phyloP scores from a whole-genome alignment of 2,797 vertebrate genomes.

The Anas bernieri region DNA sequence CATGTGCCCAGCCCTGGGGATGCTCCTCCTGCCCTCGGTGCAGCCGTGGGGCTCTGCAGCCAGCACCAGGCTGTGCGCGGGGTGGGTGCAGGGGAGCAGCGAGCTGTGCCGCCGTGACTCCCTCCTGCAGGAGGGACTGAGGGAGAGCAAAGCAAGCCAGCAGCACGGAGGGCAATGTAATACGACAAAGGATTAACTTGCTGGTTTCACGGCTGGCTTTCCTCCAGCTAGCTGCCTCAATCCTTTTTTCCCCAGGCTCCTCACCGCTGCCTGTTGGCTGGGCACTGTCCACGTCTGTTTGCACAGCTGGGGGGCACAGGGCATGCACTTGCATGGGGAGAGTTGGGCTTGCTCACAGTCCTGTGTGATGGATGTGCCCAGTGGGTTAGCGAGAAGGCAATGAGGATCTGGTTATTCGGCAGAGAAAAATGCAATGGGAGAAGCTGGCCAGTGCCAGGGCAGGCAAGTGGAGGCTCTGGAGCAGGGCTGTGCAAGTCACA shows the following conservation, averaged over 20 bases:
- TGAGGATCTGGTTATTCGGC: fast-evolving
- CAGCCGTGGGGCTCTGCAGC: no score
- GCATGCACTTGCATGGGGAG: fast-evolving
- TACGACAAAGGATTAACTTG: background rate
- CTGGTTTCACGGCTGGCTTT: background rate
- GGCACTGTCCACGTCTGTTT: background rate
- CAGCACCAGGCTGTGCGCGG: no score
- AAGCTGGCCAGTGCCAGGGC: background rate
- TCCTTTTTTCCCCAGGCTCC: fast-evolving
- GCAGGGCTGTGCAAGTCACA: fast-evolving
- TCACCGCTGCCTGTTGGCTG: background rate
- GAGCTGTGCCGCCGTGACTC: no score
- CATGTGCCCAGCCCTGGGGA: fast-evolving
- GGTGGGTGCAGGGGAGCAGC: no score
- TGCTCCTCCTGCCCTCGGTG: no score
- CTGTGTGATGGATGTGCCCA: fast-evolving
- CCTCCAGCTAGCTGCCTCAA: background rate
- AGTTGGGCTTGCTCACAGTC: background rate
- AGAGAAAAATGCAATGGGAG: background rate
- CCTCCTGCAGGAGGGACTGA: background rate
- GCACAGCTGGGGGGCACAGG: background rate
- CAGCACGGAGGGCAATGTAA: no score
- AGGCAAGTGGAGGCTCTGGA: fast-evolving
- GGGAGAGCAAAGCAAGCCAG: background rate
- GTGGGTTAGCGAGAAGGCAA: fast-evolving